Percentiles rank a stretch among this genome's conserved stretches.
Evolutionary conservation across 92 coral and sea anemone genomes (phyloP).

Genomic region (Paramuricea clavata): DNA sequence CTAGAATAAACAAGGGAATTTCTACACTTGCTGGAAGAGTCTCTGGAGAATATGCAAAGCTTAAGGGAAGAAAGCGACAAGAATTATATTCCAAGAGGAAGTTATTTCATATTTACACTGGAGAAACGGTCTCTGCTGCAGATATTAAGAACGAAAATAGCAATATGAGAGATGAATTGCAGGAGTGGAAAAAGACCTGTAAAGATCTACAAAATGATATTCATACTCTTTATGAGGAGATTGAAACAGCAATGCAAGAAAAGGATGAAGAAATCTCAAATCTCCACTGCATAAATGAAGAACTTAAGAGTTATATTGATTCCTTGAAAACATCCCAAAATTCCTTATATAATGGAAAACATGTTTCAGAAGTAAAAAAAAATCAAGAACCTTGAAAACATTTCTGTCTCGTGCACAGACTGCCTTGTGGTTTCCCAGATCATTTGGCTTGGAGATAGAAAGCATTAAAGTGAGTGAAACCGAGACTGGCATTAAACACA

Average conservation of each 20-base stretch:
- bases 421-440: conserved; percentile 73
- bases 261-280: conserved; percentile 50
- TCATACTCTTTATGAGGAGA: conserved; percentile 62
- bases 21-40: conserved; percentile 61
- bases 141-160: conserved; percentile 45
- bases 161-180: conserved; percentile 51
- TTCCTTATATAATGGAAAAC: conserved; percentile 60
- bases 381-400: conserved; percentile 69
- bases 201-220: conserved; percentile 57
- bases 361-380: conserved; percentile 68
- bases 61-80: conserved; percentile 38
- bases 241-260: conserved; percentile 52
- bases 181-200: conserved; percentile 57
- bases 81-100: conserved; percentile 51
- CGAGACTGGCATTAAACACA: background rate
- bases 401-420: conserved; percentile 63
- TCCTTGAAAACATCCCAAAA: conserved; percentile 35
- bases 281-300: conserved; percentile 58
- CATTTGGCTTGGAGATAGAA: conserved; percentile 80
- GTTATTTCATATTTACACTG: conserved; percentile 66
- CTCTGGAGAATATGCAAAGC: conserved; percentile 28
- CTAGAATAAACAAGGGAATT: conserved; percentile 54
- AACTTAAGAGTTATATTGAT: conserved; percentile 46
- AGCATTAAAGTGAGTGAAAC: conserved; percentile 52
- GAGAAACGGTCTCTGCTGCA: conserved; percentile 51